Base-by-base conservation (phyloP, 2,797 vertebrate species). In the Bradypodion ventrale region DNA sequence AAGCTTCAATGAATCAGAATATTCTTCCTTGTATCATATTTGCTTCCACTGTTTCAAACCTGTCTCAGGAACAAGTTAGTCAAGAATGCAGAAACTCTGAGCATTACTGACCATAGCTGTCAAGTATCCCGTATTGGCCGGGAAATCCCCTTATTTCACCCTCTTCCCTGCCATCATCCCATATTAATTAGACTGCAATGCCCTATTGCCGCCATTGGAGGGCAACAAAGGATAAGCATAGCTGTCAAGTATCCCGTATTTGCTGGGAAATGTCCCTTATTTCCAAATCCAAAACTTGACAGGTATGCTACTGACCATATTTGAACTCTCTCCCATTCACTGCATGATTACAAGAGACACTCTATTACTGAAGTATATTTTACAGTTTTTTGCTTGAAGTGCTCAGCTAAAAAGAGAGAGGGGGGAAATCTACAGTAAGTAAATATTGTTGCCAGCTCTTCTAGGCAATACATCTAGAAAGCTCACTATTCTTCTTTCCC, bases 81-180 rank as follows among this genome's bases (percentile, higher is more conserved):
- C 66, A 87, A 73, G 73, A 44, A 69, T 77, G 52, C 1, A 73
- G n/a, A 84, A 91, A 0, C 1, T 85, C 65, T 85, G 63, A 77
- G 52, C 65, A 40, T 42, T 76, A 62, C 52, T 82, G 65, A 73
- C 42, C 59, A 78, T 46, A 66, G n/a, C n/a, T n/a, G n/a, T n/a
- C n/a, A n/a, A n/a, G n/a, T n/a, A n/a, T n/a, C n/a, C n/a, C n/a
- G n/a, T n/a, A n/a, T n/a, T n/a, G n/a, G n/a, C n/a, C n/a, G n/a
- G n/a, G n/a, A n/a, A n/a, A n/a, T n/a, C n/a, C n/a, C n/a, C n/a
- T n/a, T n/a, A n/a, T n/a, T n/a, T n/a, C n/a, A n/a, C n/a, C n/a
- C n/a, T n/a, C n/a, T n/a, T n/a, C n/a, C n/a, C n/a, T n/a, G n/a
- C n/a, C n/a, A n/a, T n/a, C n/a, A n/a, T n/a, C n/a, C n/a, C n/a